These are phyloP conservation scores for Platorchestia sp. DNA, from an alignment of 1,140 invertebrate species.

Conservation along the genomic window DNA sequence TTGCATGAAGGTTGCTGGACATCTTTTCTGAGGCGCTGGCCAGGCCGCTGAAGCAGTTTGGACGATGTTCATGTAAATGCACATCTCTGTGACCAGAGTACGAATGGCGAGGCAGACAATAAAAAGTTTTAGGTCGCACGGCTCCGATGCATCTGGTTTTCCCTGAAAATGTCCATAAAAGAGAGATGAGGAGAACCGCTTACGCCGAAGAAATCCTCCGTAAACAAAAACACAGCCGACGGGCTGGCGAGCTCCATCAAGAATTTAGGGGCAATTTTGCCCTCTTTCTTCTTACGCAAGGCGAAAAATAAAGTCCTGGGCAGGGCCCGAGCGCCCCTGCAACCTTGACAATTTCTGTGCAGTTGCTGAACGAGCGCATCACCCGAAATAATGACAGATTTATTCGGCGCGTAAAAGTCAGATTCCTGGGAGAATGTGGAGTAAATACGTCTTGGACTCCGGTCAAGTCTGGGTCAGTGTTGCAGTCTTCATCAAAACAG, in stretches of 20 bases:
- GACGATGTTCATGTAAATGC: slow-evolving; percentile 1
- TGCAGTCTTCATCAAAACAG: background rate
- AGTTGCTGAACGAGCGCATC: background rate
- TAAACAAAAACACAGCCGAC: background rate
- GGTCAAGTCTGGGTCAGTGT: background rate
- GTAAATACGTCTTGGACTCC: background rate
- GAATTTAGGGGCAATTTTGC: slow-evolving; percentile 7
- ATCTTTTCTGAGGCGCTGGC: background rate
- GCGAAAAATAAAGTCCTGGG: background rate
- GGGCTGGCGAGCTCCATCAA: background rate
- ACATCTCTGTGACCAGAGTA: background rate
- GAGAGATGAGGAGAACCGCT: background rate
- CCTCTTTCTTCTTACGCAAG: background rate
- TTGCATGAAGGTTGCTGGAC: background rate
- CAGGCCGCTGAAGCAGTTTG: background rate
- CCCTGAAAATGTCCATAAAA: background rate
- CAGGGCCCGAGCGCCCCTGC: background rate
- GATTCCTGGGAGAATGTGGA: background rate
- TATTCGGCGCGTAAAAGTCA: background rate
- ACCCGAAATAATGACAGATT: background rate
- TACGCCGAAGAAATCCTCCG: background rate
- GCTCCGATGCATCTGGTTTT: background rate
- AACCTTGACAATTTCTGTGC: background rate
- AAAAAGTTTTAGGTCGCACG: background rate
- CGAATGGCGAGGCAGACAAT: background rate